Evolutionary conservation across 2,113 vertebrate species (phyloP).

Genomic region (Austrofundulus limnaeus): DNA sequence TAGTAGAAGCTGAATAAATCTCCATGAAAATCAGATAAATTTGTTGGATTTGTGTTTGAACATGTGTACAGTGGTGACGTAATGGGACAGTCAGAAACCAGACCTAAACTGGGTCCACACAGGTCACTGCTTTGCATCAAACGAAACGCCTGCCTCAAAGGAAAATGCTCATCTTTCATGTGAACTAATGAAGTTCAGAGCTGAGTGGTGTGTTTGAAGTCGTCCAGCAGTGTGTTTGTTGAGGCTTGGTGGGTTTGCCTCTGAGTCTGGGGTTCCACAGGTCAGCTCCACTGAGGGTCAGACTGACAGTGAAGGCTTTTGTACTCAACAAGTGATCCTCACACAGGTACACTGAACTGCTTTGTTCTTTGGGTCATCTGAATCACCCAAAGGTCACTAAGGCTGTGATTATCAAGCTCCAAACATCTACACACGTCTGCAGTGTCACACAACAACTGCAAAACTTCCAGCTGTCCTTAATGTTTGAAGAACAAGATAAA

Average conservation of each 20-base stretch:
- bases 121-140: conserved; percentile 66
- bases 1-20: neutral
- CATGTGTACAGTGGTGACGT: neutral
- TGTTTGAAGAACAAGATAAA: neutral
- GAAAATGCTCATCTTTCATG: conserved; percentile 63
- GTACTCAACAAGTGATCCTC: conserved; percentile 63
- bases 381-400: conserved; percentile 48
- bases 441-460: neutral
- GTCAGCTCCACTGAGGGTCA: conserved; percentile 37
- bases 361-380: conserved; percentile 64
- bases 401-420: conserved; percentile 44
- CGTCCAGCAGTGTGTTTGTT: conserved; percentile 55
- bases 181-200: conserved; percentile 68
- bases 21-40: neutral
- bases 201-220: conserved; percentile 61
- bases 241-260: conserved; percentile 51
- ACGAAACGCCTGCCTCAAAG: conserved; percentile 41
- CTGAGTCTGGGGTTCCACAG: conserved; percentile 37
- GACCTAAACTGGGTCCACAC: conserved; percentile 15
- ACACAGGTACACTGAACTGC: conserved; percentile 44
- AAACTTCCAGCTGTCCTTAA: neutral
- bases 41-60: neutral
- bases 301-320: conserved; percentile 56
- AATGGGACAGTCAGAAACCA: conserved; percentile 7
- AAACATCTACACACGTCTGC: conserved; percentile 10